phyloP scores from a whole-genome alignment of 2,113 vertebrate genomes.

The Eublepharis macularius region DNA sequence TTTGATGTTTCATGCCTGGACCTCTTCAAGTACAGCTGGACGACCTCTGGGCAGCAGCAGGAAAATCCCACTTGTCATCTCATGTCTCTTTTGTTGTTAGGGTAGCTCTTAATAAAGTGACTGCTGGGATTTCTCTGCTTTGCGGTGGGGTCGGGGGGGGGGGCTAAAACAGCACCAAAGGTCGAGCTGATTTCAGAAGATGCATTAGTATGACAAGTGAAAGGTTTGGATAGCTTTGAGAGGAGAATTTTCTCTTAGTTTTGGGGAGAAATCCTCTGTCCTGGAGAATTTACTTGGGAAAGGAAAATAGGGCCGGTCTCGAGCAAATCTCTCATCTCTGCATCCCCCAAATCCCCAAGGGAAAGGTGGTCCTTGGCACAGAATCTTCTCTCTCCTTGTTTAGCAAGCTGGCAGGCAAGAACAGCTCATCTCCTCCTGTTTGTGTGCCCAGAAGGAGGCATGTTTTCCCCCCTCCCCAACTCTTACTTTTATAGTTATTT shows the following conservation, averaged over 20 bases:
- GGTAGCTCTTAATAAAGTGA: not conserved
- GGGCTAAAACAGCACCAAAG: not conserved
- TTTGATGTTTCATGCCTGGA: constrained; percentile 35
- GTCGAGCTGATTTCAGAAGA: not conserved
- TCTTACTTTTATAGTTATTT: too few relatives aligned
- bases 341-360: not conserved
- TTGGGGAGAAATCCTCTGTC: not conserved
- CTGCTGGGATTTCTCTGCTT: not conserved
- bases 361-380: not conserved
- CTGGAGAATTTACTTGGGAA: fast-evolving
- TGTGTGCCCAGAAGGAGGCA: too few relatives aligned
- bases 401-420: not conserved
- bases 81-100: not conserved
- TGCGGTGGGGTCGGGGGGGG: not conserved
- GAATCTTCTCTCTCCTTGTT: not conserved
- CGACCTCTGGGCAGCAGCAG: not conserved
- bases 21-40: constrained; percentile 14
- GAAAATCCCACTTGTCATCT: constrained; percentile 31
- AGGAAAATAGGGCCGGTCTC: not conserved
- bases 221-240: not conserved
- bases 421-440: too few relatives aligned
- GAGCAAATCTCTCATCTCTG: not conserved
- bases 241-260: not conserved
- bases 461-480: too few relatives aligned
- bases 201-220: fast-evolving